Evolutionary conservation across 2,113 vertebrate genomes (phyloP), one percentile per base, ranked within the genome.

Genomic region (Carlito syrichta): DNA sequence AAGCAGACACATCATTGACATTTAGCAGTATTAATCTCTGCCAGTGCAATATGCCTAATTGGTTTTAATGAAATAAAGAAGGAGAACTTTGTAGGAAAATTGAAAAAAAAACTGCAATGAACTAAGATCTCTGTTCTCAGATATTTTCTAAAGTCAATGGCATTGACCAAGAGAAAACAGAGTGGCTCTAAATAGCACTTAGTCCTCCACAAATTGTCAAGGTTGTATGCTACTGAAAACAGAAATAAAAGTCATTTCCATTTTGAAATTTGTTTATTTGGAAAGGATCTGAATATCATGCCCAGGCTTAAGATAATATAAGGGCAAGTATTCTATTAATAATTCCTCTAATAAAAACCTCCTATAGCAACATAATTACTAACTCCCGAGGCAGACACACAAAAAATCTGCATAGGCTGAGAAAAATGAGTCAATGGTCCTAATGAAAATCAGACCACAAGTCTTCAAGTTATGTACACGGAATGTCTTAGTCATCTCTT

Each of bases 41-140:
- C 54, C 92, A 19, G 22, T 68, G 79, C 56, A 60, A 76, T 96
- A 92, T 69, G 8, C n/a, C 22, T 95, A 97, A 96, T 90, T 92
- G 89, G 79, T 94, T 69, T 77, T 97, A 95, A 97, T 96, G 83
- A 74, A 97, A 78, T 56, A 96, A 97, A 92, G 86, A 89, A 95
- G 66, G 35, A 63, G 71, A 96, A 86, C 52, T 91, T 89, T 54
- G 3, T 25, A 71, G 62, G 96, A 71, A 94, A 97, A 96, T 74
- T 87, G 81, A 48, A 85, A 84, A 91, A n/a, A 87, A 89, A 58
- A 50, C 63, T 77, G 84, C 35, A 96, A 50, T 43, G 30, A 68
- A 62, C 11, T 60, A 32, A 91, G 43, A 52, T 96, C 95, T 86
- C 93, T 81, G 45, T 76, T 97, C 94, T 96, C 93, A 89, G 78